Base-by-base conservation (phyloP, 2,888 invertebrate genomes). In the Psylliodes chrysocephalus region DNA sequence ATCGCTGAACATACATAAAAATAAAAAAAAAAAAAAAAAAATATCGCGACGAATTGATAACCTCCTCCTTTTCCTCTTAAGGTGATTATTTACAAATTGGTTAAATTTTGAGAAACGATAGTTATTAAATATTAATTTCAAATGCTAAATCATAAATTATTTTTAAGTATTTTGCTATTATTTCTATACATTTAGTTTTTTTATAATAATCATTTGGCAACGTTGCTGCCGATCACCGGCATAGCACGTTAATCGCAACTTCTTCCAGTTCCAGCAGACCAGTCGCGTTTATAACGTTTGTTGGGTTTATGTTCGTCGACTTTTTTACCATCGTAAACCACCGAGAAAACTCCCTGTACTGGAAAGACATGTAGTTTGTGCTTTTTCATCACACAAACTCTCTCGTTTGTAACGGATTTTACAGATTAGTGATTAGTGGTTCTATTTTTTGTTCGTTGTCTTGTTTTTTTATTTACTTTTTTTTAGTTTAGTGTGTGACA, bases 191-290 rank as follows among this genome's bases (percentile, higher is more conserved):
- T n/a, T n/a, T n/a, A n/a, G n/a, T n/a, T n/a, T n/a, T n/a, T n/a
- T n/a, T n/a, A n/a, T n/a, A n/a, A n/a, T n/a, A 8, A 28, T 19
- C 14, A 28, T 15, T 6, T 25, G 60, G 64, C 64, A 64, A 60
- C 64, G 19, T 10, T 17, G 64, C 56, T n/a, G 4, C 14, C 38
- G 47, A 56, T 19, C 60, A 64, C 64, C 60, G 55, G 56, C 64
- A 60, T 12, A 56, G 64, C 60, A 64, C 56, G 55, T 56, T 60
- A 64, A 52, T 60, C 64, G 60, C 56, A 44, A 44, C 18, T 55
- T 60, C 56, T 42, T 55, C 64, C 53, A 64, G 64, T 47, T 49
- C n/a, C 12, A 59, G 59, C 40, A 59, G 14, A 38, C 42, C 42
- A 42, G 42, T 42, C 18, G 18, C 17, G 2, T 14, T 12, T 12